phyloP scores from a whole-genome alignment of 1,140 invertebrate genomes.

The Diachasma alloeum region DNA sequence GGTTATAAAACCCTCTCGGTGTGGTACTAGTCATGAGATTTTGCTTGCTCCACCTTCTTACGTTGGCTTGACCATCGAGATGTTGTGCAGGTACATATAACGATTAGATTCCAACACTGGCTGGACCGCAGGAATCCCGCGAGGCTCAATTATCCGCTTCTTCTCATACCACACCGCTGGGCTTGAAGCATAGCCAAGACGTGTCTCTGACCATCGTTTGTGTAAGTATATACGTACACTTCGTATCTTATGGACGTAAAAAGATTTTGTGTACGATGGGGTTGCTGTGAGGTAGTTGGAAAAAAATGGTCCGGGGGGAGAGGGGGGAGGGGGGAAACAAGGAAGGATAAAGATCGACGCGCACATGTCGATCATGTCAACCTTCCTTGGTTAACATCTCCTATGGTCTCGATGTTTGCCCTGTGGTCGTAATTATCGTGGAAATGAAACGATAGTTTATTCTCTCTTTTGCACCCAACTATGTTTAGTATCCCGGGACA shows the following conservation, averaged over 20 bases:
- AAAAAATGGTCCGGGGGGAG: neutral
- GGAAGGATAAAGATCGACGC: slow-evolving; percentile 5
- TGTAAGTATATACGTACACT: neutral
- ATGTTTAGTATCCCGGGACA: slow-evolving; percentile 15
- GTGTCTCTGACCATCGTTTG: neutral
- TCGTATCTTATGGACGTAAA: neutral
- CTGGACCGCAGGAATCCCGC: slow-evolving; percentile 16
- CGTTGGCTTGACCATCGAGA: neutral
- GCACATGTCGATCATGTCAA: slow-evolving; percentile 13
- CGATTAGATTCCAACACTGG: slow-evolving; percentile 28
- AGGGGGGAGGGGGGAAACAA: neutral
- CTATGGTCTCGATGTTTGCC: slow-evolving; percentile 10
- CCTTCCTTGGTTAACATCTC: neutral
- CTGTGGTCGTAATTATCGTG: slow-evolving; percentile 27
- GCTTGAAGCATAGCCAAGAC: neutral
- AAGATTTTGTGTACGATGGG: neutral
- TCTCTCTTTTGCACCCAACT: slow-evolving; percentile 2
- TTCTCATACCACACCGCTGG: neutral
- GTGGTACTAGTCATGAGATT: neutral
- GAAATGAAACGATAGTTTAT: slow-evolving; percentile 6
- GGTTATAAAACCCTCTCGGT: slow-evolving; percentile 9
- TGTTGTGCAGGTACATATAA: neutral
- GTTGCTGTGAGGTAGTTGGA: neutral
- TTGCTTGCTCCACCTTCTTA: slow-evolving; percentile 1
- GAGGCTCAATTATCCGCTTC: slow-evolving; percentile 19